Evolutionary conservation across 2,797 vertebrate species (phyloP), one percentile per base, ranked within the genome.

Genomic region (Pelodytes ibericus): DNA sequence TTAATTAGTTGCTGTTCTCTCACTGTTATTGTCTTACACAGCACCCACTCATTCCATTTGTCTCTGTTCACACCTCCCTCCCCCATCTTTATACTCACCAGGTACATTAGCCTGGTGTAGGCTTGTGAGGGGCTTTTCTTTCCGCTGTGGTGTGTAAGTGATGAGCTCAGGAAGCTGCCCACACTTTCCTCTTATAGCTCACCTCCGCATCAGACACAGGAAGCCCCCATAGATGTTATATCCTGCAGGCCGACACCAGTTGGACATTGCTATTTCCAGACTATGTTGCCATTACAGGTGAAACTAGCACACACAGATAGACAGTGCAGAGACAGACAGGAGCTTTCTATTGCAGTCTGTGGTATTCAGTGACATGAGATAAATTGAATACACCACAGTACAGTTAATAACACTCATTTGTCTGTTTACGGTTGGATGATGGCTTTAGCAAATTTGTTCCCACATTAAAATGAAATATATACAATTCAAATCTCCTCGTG

Each of bases 181-280:
- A 49, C 75, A 5, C 20, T 29, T 77, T 77, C 68, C 69, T 77
- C 22, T 70, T 29, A 25, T 49, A 30, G 39, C 27, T 57, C 56
- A 13, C 49, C 60, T 27, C 44, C 36, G 33, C 49, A 57, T 24
- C 26, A 29, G 26, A 47, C 49, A 71, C 67, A 65, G 75, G 68
- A 77, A 71, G 61, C 69, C 27, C 59, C 47, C 67, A 59, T 20
- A 57, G 10, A 22, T 44, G 18, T 53, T 3, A 6, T 56, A 41
- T 30, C 59, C 67, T 61, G 26, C 31, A 31, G 29, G 18, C 64
- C 33, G 47, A 25, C 59, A 18, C 27, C 2, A 18, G 27, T 61
- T 39, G 75, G 68, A 77, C 67, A 58, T 16, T 26, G 53, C 73
- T 75, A 75, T 75, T 68, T 75, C 25, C n/a, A 68, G 73, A 61